Evolutionary conservation across 2,797 vertebrate species (phyloP).

Genomic region (Gambusia yucatana): DNA sequence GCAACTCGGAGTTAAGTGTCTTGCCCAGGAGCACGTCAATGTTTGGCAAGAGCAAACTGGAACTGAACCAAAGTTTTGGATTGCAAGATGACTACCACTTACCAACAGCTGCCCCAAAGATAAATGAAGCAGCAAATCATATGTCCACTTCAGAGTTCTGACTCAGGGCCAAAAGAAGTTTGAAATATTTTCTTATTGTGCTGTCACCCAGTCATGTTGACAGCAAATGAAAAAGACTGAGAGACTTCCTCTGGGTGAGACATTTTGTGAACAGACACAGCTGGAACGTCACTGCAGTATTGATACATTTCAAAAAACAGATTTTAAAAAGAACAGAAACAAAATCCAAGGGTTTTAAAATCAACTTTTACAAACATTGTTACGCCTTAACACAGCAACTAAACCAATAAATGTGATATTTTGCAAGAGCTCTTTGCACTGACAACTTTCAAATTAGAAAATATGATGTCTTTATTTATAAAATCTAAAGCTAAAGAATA

Average conservation of each 20-base stretch:
- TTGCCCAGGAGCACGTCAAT: neutral
- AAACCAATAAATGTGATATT: neutral
- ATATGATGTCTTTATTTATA: neutral
- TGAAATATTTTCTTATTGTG: neutral
- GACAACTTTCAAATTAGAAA: neutral
- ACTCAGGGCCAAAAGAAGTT: neutral
- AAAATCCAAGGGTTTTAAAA: neutral
- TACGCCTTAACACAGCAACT: neutral
- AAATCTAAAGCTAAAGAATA: neutral
- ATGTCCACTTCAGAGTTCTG: neutral
- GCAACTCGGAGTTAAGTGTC: neutral
- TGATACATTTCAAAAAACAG: neutral
- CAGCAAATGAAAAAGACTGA: neutral
- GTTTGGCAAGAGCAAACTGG: neutral
- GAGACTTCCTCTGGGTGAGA: neutral
- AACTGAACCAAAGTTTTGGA: neutral
- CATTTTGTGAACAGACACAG: neutral
- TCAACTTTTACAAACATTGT: neutral
- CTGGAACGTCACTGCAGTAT: neutral
- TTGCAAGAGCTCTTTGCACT: neutral
- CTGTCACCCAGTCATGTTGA: neutral
- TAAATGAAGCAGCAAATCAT: neutral
- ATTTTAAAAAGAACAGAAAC: neutral
- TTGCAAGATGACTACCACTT: neutral
- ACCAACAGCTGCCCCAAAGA: neutral